Conservation (phyloP, 2,797 vertebrate genomes). For the Acipenser oxyrinchus region DNA sequence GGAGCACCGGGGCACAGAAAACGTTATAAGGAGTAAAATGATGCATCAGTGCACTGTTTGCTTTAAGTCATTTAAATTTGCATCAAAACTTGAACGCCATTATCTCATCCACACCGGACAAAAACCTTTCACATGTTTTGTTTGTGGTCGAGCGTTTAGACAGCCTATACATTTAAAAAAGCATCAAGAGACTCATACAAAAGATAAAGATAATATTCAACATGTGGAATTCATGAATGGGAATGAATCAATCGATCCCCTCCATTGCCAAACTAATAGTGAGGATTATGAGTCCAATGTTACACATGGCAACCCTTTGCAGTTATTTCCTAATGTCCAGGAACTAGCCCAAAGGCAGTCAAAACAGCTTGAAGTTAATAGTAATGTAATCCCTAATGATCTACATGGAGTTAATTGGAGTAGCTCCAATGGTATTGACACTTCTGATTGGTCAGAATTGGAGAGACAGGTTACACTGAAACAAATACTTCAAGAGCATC, state of each 20-base stretch:
- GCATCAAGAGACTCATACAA: slow-evolving; percentile 29
- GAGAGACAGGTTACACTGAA: slow-evolving; percentile 30
- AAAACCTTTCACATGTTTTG: slow-evolving; percentile 64
- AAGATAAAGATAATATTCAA: slow-evolving; percentile 11
- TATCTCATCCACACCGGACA: slow-evolving; percentile 70
- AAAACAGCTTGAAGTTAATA: slow-evolving; percentile 40
- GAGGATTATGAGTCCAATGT: slow-evolving; percentile 6
- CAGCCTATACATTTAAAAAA: slow-evolving; percentile 46
- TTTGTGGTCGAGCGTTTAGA: slow-evolving; percentile 66
- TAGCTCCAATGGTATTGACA: not conserved
- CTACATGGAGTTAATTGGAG: slow-evolving; percentile 25
- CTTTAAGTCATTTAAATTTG: slow-evolving; percentile 62
- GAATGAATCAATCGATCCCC: not conserved
- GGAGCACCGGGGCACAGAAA: not conserved
- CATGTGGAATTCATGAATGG: slow-evolving; percentile 9
- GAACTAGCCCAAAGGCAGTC: slow-evolving; percentile 34
- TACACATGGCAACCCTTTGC: slow-evolving; percentile 15
- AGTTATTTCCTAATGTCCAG: slow-evolving; percentile 30
- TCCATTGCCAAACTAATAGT: not conserved
- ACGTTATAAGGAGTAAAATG: slow-evolving; percentile 40
- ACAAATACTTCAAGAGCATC: slow-evolving; percentile 28
- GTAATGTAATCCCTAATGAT: slow-evolving; percentile 36
- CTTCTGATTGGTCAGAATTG: slow-evolving; percentile 15
- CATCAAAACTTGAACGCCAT: slow-evolving; percentile 66
- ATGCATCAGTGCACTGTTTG: slow-evolving; percentile 63